Base-by-base conservation (phyloP, 2,888 invertebrate genomes). In the Cosmia pyralina region DNA sequence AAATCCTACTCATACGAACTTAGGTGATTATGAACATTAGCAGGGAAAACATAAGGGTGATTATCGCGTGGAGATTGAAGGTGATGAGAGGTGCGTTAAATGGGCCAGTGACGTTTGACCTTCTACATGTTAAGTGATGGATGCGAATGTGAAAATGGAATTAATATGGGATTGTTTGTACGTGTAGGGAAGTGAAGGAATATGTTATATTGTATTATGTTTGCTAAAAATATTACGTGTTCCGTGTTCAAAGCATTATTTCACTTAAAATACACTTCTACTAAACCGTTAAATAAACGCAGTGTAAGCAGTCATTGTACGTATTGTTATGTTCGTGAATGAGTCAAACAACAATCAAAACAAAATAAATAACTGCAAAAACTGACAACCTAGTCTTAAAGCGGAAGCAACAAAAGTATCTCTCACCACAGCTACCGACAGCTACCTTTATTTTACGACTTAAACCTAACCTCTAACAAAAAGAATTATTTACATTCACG, bases 401-500 rank as follows among this genome's bases (percentile, higher is more conserved):
- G 0, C 15, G 66, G 19, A 41, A 62, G n/a, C 28, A 17, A 22
- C 66, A 72, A 38, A 62, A 52, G 3, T 28, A 64, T 44, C 50
- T 55, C 15, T n/a, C 11, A 28, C 19, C 19, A 19, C 41, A 53
- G 55, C 74, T 77, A 62, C 72, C 69, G 59, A n/a, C 53, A 60
- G 57, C 67, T 60, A 70, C 34, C 66, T 46, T 50, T 11, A 68
- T 22, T 69, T 69, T 59, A 72, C 46, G 64, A 73, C 59, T 48
- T 44, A 2, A 66, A 68, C 69, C 44, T 38, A 57, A 73, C 50
- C 19, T 57, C 55, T 34, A 65, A 76, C 84, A 73, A 81, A 74
- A 52, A 53, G 1, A 70, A 71, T 68, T 57, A 38, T 82, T 84
- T 22, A 71, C 71, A 81, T 81, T 71, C 84, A 69, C 63, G 34